These are phyloP conservation scores for Galerucella nymphaeae DNA, from an alignment of 2,888 invertebrate species.

Conservation along the genomic window DNA sequence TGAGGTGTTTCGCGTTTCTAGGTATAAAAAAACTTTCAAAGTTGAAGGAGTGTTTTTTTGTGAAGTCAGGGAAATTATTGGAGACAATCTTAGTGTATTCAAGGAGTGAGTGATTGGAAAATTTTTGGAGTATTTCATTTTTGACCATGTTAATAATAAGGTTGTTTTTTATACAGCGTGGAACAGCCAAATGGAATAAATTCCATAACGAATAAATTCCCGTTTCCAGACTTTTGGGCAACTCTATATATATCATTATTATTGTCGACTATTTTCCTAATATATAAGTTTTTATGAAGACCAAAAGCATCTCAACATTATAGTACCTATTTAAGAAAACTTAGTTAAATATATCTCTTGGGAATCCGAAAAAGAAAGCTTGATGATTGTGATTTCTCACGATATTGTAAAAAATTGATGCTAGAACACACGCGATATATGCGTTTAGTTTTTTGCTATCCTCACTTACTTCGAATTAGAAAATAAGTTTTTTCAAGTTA, in stretches of 20 bases:
- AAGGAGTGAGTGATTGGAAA: too few relatives aligned
- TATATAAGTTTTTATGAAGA: not conserved
- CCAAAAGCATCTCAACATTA: not conserved
- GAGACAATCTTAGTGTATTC: too few relatives aligned
- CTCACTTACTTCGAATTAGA: not conserved
- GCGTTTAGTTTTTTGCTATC: not conserved
- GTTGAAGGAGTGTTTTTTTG: too few relatives aligned
- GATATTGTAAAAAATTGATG: constrained; percentile 5
- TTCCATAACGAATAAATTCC: too few relatives aligned
- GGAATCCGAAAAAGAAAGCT: constrained; percentile 12
- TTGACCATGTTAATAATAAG: too few relatives aligned
- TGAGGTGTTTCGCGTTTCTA: too few relatives aligned
- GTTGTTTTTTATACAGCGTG: too few relatives aligned
- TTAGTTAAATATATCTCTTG: constrained; percentile 2
- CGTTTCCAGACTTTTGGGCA: too few relatives aligned
- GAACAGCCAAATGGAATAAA: too few relatives aligned
- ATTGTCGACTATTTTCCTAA: not conserved
- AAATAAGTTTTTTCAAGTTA: not conserved
- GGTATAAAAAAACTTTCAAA: too few relatives aligned
- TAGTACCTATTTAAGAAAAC: not conserved
- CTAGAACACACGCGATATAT: constrained; percentile 1
- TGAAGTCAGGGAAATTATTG: too few relatives aligned
- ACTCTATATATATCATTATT: not conserved
- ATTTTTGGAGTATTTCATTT: too few relatives aligned
- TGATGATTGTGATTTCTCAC: constrained; percentile 15